Evolutionary conservation across 1,140 invertebrate genomes (phyloP), one percentile per base, ranked within the genome.

Genomic region (Anagrus nilaparvatae): DNA sequence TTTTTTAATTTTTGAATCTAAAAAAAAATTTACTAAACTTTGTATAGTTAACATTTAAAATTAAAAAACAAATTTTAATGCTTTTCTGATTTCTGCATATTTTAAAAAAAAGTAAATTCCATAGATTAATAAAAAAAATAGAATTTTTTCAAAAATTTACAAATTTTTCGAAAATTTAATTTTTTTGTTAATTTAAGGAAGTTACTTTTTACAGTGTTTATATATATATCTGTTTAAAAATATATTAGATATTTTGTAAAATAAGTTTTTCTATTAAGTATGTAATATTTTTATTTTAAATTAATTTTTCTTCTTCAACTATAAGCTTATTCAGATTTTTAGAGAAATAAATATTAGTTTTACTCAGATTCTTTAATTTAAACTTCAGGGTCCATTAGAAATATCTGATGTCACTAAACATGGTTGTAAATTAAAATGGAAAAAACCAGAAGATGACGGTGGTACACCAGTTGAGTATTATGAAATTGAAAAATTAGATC

Each of bases 401-500:
- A 84, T 95, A 8, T 77, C 79, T 4, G 85, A 95, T 56, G 79
- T 97, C 7, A 92, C 85, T 2, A 95, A 96, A 69, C 90, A 93
- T 60, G 85, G 90, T 16, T 93, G 92, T 58, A 91, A 89, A 54
- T 69, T 97, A 2, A 82, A 90, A 56, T 93, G 93, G 92, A 78
- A 95, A 59, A 90, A 91, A 65, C 87, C 87, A 6, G 86, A 90
- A 43, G 89, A 94, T 61, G 89, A 94, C 55, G 93, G 93, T 43
- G 93, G 93, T 16, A 63, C 77, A 16, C 87, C 88, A 25, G 80
- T 97, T 54, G 93, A 94, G 52, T 91, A 92, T 58, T 99, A 99
- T 60, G 88, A 96, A 70, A 91, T 98, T 53, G 94, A 97, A 69
- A 97, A 97, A 70, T 73, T 94, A 43, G 89, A 94, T 71, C 87